Conservation (phyloP, 2,797 vertebrate species). For the Cheirogaleus major region DNA sequence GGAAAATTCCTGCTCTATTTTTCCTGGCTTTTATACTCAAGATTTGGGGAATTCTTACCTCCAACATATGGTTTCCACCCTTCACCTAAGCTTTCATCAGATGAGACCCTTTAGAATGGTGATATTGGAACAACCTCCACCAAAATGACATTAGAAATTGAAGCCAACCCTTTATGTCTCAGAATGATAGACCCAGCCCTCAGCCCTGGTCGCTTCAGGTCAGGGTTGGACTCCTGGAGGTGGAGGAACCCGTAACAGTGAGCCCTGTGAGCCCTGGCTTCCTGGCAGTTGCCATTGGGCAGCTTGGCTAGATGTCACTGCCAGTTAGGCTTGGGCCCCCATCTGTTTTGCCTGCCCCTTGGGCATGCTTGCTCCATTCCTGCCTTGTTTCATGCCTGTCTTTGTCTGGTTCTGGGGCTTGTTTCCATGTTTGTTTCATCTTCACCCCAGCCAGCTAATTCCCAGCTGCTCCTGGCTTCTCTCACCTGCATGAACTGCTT, state of each 20-base stretch:
- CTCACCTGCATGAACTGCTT: not conserved
- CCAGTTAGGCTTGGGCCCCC: not conserved
- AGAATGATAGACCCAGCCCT: not conserved
- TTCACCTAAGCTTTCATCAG: not conserved
- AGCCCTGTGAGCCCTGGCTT: not conserved
- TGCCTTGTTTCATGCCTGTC: not conserved
- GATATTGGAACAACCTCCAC: not conserved
- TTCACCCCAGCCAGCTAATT: not conserved
- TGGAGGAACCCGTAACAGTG: not conserved
- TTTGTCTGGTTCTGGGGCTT: not conserved
- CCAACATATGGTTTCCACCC: not conserved
- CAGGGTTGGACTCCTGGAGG: not conserved
- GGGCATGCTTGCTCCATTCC: not conserved
- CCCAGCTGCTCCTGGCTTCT: conserved; percentile 24
- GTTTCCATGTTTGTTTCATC: not conserved
- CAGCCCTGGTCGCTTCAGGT: not conserved
- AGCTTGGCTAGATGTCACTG: not conserved
- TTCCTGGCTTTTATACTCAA: not conserved
- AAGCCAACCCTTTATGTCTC: not conserved
- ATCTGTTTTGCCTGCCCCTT: not conserved
- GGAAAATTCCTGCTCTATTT: not conserved
- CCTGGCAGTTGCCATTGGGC: not conserved
- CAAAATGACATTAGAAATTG: not conserved
- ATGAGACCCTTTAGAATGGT: not conserved
- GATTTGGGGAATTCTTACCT: not conserved